phyloP scores from a whole-genome alignment of 1,140 invertebrate genomes.

The Magallana gigas region DNA sequence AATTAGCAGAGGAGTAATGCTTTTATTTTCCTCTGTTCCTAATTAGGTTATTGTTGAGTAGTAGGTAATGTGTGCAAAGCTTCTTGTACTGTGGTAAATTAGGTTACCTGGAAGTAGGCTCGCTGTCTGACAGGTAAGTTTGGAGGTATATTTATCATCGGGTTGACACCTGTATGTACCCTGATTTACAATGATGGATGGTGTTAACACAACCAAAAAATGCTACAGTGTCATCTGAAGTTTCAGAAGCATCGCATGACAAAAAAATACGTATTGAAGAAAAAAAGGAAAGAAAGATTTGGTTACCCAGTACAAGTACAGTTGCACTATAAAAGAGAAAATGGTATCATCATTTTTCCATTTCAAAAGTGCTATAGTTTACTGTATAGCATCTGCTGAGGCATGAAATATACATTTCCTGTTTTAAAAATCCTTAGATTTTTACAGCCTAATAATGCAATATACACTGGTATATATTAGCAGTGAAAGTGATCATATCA shows the following conservation, averaged over 20 bases:
- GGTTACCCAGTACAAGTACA: too few species aligned
- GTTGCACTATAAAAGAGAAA: too few species aligned
- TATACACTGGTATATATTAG: neutral
- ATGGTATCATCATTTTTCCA: too few species aligned
- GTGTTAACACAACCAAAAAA: too few species aligned
- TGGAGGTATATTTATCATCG: slow-evolving; percentile 19
- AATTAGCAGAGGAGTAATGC: neutral
- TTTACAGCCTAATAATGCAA: neutral
- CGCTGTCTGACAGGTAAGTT: neutral
- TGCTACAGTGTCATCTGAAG: too few species aligned
- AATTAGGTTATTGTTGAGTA: neutral
- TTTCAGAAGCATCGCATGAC: too few species aligned
- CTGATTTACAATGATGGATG: neutral
- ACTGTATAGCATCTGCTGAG: neutral
- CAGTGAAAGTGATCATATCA: slow-evolving; percentile 7
- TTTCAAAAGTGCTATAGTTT: neutral
- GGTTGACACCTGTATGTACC: slow-evolving; percentile 8
- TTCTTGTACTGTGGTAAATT: neutral
- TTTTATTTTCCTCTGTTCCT: neutral
- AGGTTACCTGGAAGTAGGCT: slow-evolving; percentile 13
- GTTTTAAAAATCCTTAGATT: neutral
- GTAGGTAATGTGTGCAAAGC: neutral
- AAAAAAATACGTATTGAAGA: too few species aligned
- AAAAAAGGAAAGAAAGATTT: too few species aligned
- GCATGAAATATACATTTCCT: neutral